Percentiles rank a stretch among this genome's conserved stretches.
phyloP scores from a whole-genome alignment of 2,113 vertebrate species.

The Clupea harengus region DNA sequence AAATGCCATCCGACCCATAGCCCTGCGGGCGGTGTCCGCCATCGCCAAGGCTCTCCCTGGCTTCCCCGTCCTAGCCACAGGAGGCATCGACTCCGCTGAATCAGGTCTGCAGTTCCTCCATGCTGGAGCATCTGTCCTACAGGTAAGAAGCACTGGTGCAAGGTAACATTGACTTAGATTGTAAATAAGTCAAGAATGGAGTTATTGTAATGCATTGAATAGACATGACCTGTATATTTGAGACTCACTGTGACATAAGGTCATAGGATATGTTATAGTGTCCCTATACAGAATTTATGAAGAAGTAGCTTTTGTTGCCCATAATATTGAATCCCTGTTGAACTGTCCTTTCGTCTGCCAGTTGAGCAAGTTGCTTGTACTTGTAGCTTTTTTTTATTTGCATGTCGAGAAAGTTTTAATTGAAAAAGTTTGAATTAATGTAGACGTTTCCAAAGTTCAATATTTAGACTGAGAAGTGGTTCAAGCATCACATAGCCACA shows the following conservation, averaged over 20 bases:
- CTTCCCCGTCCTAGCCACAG: conserved; percentile 88
- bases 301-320: not conserved
- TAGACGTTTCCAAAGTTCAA: conserved; percentile 37
- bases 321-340: not conserved
- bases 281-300: not conserved
- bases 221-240: not conserved
- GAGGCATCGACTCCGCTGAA: conserved; percentile 95
- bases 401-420: conserved; percentile 51
- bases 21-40: conserved; percentile 83
- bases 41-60: conserved; percentile 82
- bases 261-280: not conserved
- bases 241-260: not conserved
- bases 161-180: too few species aligned
- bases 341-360: conserved; percentile 2
- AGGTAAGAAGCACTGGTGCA: conserved; percentile 70
- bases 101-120: conserved; percentile 89
- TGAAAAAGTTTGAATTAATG: conserved; percentile 39
- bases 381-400: conserved; percentile 42
- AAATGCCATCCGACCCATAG: conserved; percentile 87
- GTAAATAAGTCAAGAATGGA: not conserved
- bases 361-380: not conserved
- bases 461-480: conserved; percentile 50
- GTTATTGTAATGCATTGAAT: not conserved
- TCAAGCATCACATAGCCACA: conserved; percentile 49
- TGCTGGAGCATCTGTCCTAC: conserved; percentile 85